Evolutionary conservation across 2,888 invertebrate genomes (phyloP).

Genomic region (Pyrgus malvae): DNA sequence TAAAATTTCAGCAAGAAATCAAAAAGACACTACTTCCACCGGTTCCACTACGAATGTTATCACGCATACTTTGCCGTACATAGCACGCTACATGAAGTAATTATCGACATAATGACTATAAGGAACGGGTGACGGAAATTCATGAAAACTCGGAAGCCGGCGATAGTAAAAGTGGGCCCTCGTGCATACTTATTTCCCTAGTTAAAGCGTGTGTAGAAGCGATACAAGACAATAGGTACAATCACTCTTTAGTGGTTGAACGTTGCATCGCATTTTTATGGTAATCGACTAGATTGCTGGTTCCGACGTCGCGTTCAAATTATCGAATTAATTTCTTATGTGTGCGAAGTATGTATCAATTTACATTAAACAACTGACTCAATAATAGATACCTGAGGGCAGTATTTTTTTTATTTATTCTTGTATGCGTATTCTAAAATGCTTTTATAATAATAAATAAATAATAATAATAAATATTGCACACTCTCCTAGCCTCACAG

Average conservation of each 20-base stretch:
- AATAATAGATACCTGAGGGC: too few relatives aligned
- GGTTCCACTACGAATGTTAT: conserved; percentile 32
- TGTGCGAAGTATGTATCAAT: conserved; percentile 5
- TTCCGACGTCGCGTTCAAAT: neutral
- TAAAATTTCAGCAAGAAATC: neutral
- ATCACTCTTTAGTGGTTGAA: neutral
- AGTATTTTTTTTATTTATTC: too few relatives aligned
- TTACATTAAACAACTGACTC: too few relatives aligned
- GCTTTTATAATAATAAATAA: too few relatives aligned
- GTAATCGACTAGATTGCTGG: conserved; percentile 11
- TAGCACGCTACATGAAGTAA: conserved; percentile 43
- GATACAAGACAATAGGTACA: neutral
- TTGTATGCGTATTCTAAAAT: too few relatives aligned
- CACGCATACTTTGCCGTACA: conserved; percentile 40
- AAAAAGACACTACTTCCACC: conserved; percentile 3
- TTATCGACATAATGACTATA: conserved; percentile 51
- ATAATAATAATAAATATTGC: too few relatives aligned
- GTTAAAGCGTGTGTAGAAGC: too few relatives aligned
- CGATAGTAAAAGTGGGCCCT: conserved; percentile 8
- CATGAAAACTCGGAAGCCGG: conserved; percentile 36
- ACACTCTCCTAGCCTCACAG: too few relatives aligned
- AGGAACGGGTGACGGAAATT: conserved; percentile 56
- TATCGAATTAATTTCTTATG: neutral
- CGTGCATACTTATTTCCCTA: conserved; percentile 7
- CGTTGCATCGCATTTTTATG: conserved; percentile 1